Conservation (phyloP, 2,888 invertebrate genomes). For the Pseudolycoriella hygida region DNA sequence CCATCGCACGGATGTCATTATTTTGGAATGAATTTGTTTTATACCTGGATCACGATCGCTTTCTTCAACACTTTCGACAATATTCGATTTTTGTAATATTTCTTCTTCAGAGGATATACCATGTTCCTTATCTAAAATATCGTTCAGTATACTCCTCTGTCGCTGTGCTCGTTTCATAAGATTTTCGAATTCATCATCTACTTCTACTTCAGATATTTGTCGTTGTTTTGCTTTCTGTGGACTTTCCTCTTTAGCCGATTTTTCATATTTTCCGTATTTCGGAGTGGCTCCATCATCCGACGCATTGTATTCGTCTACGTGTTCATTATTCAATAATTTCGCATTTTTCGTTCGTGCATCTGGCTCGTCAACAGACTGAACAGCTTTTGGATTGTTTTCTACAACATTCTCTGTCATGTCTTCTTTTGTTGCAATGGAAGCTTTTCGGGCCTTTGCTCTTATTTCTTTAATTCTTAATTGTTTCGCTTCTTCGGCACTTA, state of each 20-base stretch:
- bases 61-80: not conserved
- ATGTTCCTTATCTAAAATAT: conserved; percentile 37
- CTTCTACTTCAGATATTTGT: conserved; percentile 16
- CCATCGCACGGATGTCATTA: not conserved
- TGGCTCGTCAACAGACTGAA: not conserved
- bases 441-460: conserved; percentile 26
- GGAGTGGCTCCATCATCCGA: no score
- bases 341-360: conserved; percentile 18
- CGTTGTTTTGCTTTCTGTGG: conserved; percentile 1
- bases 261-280: no score
- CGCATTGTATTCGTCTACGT: no score
- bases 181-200: conserved; percentile 40
- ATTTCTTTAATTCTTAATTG: conserved; percentile 30
- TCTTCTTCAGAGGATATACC: conserved; percentile 31
- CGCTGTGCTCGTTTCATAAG: conserved; percentile 44
- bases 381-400: not conserved
- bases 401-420: not conserved
- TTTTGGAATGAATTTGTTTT: not conserved
- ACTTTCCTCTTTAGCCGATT: not conserved
- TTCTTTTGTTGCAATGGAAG: conserved; percentile 4
- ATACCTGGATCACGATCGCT: not conserved
- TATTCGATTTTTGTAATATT: conserved; percentile 49
- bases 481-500: conserved; percentile 28
- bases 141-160: conserved; percentile 51
- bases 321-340: not conserved